phyloP scores from a whole-genome alignment of 2,797 vertebrate species.

The Orestias chungarensis region DNA sequence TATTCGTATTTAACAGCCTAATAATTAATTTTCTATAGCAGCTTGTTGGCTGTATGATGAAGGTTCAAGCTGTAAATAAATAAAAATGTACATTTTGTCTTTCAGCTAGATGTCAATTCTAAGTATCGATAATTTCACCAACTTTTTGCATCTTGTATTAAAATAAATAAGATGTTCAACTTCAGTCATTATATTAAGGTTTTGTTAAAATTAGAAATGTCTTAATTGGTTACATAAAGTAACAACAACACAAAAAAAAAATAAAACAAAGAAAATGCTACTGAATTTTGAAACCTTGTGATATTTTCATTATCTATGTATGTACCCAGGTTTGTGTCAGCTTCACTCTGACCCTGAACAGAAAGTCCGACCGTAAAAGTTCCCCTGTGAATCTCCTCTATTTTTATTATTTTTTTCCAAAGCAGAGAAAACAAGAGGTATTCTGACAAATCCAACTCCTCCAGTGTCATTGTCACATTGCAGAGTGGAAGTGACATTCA shows the following conservation, averaged over 20 bases:
- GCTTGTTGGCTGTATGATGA: not conserved
- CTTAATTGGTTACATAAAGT: not conserved
- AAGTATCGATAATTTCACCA: not conserved
- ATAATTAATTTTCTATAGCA: too few relatives aligned
- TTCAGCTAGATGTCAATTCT: not conserved
- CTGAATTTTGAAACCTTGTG: not conserved
- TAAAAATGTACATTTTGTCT: not conserved
- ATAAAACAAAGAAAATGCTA: not conserved
- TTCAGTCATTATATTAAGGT: not conserved
- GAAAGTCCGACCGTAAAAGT: slow-evolving; percentile 1
- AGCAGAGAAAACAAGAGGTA: slow-evolving; percentile 22
- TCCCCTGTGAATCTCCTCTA: not conserved
- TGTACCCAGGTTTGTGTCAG: not conserved
- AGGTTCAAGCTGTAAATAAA: not conserved
- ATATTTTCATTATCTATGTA: not conserved
- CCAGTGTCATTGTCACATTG: slow-evolving; percentile 19
- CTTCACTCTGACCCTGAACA: not conserved
- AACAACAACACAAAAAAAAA: not conserved
- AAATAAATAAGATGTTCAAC: not conserved
- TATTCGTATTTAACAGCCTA: not conserved
- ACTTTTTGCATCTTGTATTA: not conserved
- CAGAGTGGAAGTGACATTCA: slow-evolving; percentile 49
- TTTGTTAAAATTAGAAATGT: not conserved
- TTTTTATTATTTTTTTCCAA: slow-evolving; percentile 23
- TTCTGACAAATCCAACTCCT: slow-evolving; percentile 50